Conservation (phyloP, 2,888 invertebrate species). For the Loripinus fragilis region DNA sequence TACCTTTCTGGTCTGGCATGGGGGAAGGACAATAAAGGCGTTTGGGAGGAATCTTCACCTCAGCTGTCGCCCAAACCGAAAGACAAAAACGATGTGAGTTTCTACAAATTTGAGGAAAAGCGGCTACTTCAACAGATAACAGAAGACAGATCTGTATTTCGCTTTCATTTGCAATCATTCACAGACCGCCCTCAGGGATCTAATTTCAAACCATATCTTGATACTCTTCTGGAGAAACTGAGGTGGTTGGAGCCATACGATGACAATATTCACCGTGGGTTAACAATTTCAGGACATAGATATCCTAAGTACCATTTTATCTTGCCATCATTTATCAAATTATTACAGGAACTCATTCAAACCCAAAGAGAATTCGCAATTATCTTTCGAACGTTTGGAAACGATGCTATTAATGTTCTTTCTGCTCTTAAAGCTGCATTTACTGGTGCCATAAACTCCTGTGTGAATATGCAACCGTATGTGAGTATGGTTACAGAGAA, state of each 20-base stretch:
- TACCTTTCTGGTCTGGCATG: conserved; percentile 54
- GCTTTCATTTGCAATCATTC: conserved; percentile 49
- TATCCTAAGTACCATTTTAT: conserved; percentile 49
- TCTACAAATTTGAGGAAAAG: conserved; percentile 56
- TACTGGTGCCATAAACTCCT: conserved; percentile 29
- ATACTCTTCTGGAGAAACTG: conserved; percentile 39
- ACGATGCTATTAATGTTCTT: conserved; percentile 47
- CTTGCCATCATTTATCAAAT: conserved; percentile 51
- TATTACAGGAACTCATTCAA: conserved; percentile 34
- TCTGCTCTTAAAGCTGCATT: conserved; percentile 34
- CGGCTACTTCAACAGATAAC: conserved; percentile 30
- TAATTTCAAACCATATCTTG: conserved; percentile 52
- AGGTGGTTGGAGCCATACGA: conserved; percentile 51
- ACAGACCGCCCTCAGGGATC: conserved; percentile 55
- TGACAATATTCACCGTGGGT: conserved; percentile 35
- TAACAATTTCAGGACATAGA: conserved; percentile 50
- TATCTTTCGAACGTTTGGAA: conserved; percentile 51
- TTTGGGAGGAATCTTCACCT: conserved; percentile 39
- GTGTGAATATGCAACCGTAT: conserved; percentile 27
- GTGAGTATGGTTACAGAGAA: conserved; percentile 18
- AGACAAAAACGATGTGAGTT: conserved; percentile 42
- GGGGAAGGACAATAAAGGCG: conserved; percentile 50
- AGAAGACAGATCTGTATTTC: conserved; percentile 34
- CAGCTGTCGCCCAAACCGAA: conserved; percentile 31
- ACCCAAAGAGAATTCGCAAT: conserved; percentile 44